Conservation (phyloP, 2,888 invertebrate species). For the Troides oblongomaculatus region DNA sequence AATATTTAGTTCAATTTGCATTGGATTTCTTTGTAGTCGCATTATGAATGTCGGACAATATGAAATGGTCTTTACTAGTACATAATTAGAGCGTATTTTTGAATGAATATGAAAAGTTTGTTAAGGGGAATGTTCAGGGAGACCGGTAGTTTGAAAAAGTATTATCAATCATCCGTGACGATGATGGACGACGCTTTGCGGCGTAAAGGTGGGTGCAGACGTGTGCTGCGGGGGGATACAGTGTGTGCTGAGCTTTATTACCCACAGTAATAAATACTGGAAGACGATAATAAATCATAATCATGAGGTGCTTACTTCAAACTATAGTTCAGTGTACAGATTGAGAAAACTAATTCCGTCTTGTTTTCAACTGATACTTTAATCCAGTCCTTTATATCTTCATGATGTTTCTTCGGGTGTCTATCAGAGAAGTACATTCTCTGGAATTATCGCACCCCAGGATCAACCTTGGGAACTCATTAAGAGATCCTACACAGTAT, state of each 20-base stretch:
- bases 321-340: no score
- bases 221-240: constrained; percentile 32
- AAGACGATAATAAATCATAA: no score
- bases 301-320: no score
- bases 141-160: constrained; percentile 60
- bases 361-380: no score
- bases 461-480: no score
- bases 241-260: constrained; percentile 36
- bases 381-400: no score
- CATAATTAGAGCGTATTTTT: constrained; percentile 26
- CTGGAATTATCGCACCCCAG: no score
- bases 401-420: no score
- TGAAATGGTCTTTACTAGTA: constrained; percentile 33
- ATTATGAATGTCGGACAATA: constrained; percentile 6
- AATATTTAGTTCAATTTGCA: constrained; percentile 31
- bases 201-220: constrained; percentile 42
- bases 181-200: constrained; percentile 55
- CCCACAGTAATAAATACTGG: constrained; percentile 31
- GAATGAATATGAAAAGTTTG: constrained; percentile 31
- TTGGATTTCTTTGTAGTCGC: constrained; percentile 17
- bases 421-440: no score
- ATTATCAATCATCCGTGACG: constrained; percentile 72
- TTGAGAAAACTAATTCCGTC: no score
- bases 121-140: constrained; percentile 51
- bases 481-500: no score